Percentiles rank a stretch among this genome's conserved stretches.
These are phyloP conservation scores for Morone saxatilis DNA, from an alignment of 2,113 vertebrate genomes.

Conservation along the genomic window DNA sequence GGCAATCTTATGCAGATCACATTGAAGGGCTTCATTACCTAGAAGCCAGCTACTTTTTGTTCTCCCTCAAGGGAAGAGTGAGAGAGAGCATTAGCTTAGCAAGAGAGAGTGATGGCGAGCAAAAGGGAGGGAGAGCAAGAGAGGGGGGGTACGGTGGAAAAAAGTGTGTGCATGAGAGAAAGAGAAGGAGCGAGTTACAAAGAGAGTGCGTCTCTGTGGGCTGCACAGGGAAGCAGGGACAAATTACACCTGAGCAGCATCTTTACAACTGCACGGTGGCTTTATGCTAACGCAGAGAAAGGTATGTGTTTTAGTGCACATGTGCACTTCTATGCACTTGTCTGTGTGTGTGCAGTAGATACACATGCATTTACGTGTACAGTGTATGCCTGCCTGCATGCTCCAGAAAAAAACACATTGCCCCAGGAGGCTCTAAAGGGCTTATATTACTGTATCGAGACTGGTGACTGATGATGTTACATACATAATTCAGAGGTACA, in stretches of 20 bases:
- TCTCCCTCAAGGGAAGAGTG: constrained; percentile 71
- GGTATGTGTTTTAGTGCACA: constrained; percentile 14
- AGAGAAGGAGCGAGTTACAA: constrained; percentile 24
- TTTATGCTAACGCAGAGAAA: constrained; percentile 36
- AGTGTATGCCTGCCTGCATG: constrained; percentile 4
- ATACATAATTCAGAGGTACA: constrained; percentile 75
- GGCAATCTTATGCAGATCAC: constrained; percentile 80
- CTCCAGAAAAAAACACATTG: constrained; percentile 24
- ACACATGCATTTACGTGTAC: not conserved
- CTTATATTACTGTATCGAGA: constrained; percentile 64
- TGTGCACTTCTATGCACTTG: constrained; percentile 10
- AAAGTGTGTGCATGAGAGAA: constrained; percentile 15
- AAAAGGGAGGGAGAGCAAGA: constrained; percentile 4
- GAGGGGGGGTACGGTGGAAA: constrained; percentile 15
- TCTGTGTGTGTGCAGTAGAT: not conserved
- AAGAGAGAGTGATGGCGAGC: constrained; percentile 39
- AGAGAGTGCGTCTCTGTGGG: constrained; percentile 43
- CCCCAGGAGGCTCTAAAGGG: constrained; percentile 52
- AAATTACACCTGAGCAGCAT: constrained; percentile 68
- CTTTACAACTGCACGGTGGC: constrained; percentile 41
- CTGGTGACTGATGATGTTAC: constrained; percentile 71
- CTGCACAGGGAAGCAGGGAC: constrained; percentile 43
- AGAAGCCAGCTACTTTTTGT: constrained; percentile 75
- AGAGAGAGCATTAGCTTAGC: constrained; percentile 67
- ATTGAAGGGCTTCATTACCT: constrained; percentile 83